Percentiles rank a stretch among this genome's conserved stretches.
Conservation (phyloP, 2,888 invertebrate species). For the Drosophila quinaria region DNA sequence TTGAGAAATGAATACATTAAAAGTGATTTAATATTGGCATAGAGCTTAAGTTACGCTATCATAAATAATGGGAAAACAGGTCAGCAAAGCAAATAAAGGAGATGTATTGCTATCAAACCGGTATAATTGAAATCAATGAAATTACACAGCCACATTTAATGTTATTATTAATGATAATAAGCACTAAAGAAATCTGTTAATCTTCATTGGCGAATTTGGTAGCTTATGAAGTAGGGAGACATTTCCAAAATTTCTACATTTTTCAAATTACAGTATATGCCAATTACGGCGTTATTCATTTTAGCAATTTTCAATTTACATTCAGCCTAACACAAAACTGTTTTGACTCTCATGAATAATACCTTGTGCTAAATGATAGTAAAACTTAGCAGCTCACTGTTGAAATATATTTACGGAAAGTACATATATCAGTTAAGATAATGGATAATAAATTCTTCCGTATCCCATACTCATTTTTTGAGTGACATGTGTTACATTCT, state of each 20-base stretch:
- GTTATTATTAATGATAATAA: not conserved
- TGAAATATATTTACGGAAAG: not conserved
- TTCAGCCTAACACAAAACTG: too few relatives aligned
- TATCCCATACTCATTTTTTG: too few relatives aligned
- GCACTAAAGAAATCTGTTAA: too few relatives aligned
- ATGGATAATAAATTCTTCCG: too few relatives aligned
- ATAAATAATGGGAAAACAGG: constrained; percentile 24
- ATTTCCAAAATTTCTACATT: not conserved
- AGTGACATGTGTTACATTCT: too few relatives aligned
- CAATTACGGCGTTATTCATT: too few relatives aligned
- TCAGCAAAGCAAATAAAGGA: constrained; percentile 5
- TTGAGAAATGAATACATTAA: constrained; percentile 9
- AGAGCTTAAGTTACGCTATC: constrained; percentile 7
- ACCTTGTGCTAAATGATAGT: not conserved
- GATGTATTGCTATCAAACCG: constrained; percentile 9
- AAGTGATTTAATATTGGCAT: not conserved
- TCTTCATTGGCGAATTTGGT: not conserved
- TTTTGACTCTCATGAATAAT: not conserved
- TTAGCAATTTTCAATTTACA: too few relatives aligned
- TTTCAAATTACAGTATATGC: too few relatives aligned
- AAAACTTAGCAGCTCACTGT: not conserved
- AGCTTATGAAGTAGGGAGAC: not conserved
- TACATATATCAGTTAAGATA: too few relatives aligned
- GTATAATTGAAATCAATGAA: constrained; percentile 35
- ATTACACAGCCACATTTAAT: constrained; percentile 13